Evolutionary conservation across 2,113 vertebrate species (phyloP).

Genomic region (Stercorarius parasiticus): DNA sequence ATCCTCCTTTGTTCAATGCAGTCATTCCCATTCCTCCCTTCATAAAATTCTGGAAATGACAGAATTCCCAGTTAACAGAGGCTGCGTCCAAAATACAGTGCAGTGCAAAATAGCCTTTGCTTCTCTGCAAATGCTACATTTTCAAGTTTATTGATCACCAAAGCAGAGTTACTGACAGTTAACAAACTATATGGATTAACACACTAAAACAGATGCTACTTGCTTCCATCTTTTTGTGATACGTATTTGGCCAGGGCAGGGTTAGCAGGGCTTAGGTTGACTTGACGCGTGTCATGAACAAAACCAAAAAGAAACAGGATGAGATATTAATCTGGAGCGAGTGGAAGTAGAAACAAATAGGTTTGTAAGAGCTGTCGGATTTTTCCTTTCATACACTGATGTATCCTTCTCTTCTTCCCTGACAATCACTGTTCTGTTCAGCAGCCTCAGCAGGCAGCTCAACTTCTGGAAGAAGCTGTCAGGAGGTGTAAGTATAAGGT

Average conservation of each 20-base stretch:
- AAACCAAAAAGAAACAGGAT: background rate
- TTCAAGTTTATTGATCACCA: background rate
- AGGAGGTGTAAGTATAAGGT: background rate
- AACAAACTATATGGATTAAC: background rate
- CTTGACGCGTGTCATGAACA: background rate
- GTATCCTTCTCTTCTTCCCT: background rate
- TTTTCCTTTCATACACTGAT: background rate
- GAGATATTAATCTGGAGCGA: background rate
- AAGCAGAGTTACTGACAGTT: background rate
- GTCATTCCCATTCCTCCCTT: background rate
- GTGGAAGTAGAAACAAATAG: background rate
- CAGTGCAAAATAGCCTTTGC: background rate
- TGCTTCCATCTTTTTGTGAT: background rate
- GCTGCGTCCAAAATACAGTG: background rate
- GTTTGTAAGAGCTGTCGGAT: background rate
- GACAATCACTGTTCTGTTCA: background rate
- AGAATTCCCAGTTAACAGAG: background rate
- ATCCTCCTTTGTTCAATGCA: background rate
- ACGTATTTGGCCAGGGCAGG: background rate
- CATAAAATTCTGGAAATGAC: background rate
- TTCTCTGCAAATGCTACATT: background rate
- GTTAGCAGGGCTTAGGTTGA: background rate
- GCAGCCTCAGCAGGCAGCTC: background rate
- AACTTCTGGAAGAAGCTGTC: background rate
- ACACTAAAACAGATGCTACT: background rate